phyloP scores from a whole-genome alignment of 2,888 invertebrate species.

The Drosophila testacea region DNA sequence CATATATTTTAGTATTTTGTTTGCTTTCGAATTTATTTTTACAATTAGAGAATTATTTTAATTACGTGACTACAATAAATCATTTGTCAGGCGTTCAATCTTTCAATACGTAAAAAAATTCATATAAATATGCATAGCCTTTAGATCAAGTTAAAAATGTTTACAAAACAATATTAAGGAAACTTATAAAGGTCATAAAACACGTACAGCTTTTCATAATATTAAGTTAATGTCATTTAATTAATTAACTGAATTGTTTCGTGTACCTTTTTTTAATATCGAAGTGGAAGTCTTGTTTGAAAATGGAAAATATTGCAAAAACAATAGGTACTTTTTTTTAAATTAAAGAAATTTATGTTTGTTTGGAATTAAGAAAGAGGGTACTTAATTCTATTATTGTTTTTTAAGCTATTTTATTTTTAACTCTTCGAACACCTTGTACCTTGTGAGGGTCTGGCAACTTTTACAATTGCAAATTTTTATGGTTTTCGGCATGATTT shows the following conservation, averaged over 20 bases:
- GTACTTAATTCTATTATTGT: too few relatives aligned
- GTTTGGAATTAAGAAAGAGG: too few relatives aligned
- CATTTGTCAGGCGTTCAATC: slow-evolving; percentile 40
- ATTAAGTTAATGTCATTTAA: slow-evolving; percentile 5
- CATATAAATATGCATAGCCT: slow-evolving; percentile 32
- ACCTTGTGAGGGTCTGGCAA: too few relatives aligned
- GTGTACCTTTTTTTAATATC: too few relatives aligned
- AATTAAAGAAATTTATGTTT: too few relatives aligned
- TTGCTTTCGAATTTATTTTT: slow-evolving; percentile 30
- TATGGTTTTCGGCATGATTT: too few relatives aligned
- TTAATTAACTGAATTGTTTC: neutral
- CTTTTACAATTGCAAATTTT: too few relatives aligned
- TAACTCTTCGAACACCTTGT: too few relatives aligned
- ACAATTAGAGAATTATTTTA: slow-evolving; percentile 61
- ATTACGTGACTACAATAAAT: slow-evolving; percentile 67
- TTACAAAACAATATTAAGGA: slow-evolving; percentile 22
- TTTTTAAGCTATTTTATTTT: too few relatives aligned
- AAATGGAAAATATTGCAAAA: too few relatives aligned
- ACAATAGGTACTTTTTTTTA: too few relatives aligned
- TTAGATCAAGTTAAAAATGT: slow-evolving; percentile 27
- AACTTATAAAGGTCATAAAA: slow-evolving; percentile 23
- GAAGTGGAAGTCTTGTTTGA: too few relatives aligned
- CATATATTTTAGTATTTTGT: slow-evolving; percentile 19
- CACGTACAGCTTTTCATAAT: slow-evolving; percentile 38
- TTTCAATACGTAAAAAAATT: slow-evolving; percentile 23